A percentile compares a stretch with the other conserved stretches of the same genome.
phyloP scores from a whole-genome alignment of 2,113 vertebrate species.

The Sylvia atricapilla region DNA sequence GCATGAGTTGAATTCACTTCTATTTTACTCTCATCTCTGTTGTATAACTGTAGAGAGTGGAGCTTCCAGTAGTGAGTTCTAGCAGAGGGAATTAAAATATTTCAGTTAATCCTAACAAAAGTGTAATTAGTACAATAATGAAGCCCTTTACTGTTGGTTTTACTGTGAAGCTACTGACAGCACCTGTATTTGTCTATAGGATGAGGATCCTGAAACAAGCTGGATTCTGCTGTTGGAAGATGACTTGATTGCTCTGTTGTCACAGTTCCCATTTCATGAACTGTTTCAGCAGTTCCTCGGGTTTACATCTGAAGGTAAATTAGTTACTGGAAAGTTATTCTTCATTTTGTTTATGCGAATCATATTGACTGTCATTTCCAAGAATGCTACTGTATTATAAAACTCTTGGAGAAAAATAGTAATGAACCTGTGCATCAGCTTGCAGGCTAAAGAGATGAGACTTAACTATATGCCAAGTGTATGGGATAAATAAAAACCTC shows the following conservation, averaged over 20 bases:
- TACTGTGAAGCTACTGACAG: neutral
- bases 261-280: slow-evolving; percentile 94
- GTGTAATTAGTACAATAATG: neutral
- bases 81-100: neutral
- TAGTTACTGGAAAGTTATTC: neutral
- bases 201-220: slow-evolving; percentile 93
- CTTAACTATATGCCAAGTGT: too few species aligned
- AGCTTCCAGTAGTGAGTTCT: neutral
- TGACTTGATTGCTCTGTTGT: slow-evolving; percentile 87
- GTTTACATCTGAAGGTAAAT: slow-evolving; percentile 84
- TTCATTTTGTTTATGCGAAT: neutral
- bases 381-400: neutral
- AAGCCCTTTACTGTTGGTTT: neutral
- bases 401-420: neutral
- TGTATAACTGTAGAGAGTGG: neutral
- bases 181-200: slow-evolving; percentile 64
- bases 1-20: neutral
- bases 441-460: neutral
- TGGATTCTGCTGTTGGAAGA: slow-evolving; percentile 94
- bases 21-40: neutral
- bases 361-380: neutral
- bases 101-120: neutral
- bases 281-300: slow-evolving; percentile 93
- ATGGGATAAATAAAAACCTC: neutral
- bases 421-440: neutral